Evolutionary conservation across 1,140 invertebrate species (phyloP), one percentile per base, ranked within the genome.

Genomic region (Pseudomyrmex flavicornis): DNA sequence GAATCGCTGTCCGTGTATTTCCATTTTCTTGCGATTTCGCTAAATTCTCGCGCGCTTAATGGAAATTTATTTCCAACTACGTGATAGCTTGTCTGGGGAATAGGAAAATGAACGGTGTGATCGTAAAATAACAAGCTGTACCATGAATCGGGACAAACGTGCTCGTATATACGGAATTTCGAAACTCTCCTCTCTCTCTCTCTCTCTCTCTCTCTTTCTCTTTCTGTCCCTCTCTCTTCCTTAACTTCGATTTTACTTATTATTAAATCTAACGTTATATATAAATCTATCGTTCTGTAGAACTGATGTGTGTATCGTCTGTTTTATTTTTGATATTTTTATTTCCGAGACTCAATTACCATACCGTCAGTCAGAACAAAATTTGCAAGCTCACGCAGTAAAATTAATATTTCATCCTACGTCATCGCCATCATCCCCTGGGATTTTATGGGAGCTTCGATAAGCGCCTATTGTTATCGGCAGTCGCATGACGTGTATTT

Each of bases 401-500:
- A 70, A 72, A 80, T 80, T 80, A 80, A 80, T 80, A 80, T 80
- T 80, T 80, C 76, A 80, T 59, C 46, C 54, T 20, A 70, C 35
- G 61, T 54, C 65, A 66, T 74, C 65, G 79, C 62, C 62, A 50
- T 77, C 52, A 50, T 83, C 82, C 66, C 20, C 46, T 56, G 63
- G 72, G 59, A 76, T 82, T 87, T 74, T 66, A 68, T 50, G 54
- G 68, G 65, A 54, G 15, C 68, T 35, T 20, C 79, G 82, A 79
- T 82, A 83, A 75, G 56, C 86, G 44, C 52, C 82, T 68, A 73
- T 82, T 74, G 82, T 83, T 83, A 83, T 79, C 73, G 82, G 74
- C 75, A 59, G 75, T 66, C 56, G 59, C 61, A 70, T 62, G 84
- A 86, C 79, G 72, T 68, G 62, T 79, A 83, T 80, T 90, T 90